Base-by-base conservation (phyloP, 2,888 invertebrate species). In the Nomada ruficornis region DNA sequence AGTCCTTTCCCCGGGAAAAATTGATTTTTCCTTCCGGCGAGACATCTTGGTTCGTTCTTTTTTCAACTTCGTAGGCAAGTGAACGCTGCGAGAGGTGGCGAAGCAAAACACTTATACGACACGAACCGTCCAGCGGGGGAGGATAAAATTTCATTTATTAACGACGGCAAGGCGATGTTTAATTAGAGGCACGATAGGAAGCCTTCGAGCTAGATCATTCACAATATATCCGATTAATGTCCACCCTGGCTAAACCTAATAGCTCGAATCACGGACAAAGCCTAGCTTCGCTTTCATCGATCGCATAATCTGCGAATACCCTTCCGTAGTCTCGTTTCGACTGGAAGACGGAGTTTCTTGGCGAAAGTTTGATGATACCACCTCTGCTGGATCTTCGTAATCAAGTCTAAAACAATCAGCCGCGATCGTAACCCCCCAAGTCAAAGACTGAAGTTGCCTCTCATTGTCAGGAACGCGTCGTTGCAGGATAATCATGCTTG, bases 361-460 rank as follows among this genome's bases (percentile, higher is more conserved):
- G 50, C 26, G 74, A 67, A 86, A 87, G 64, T 87, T 87, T 64
- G 77, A 80, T 77, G 82, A 84, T 55, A 82, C 64, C 42, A 82
- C 59, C 42, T 20, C 4, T n/a, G 9, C 20, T 50, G 42, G 64
- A 71, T 77, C 76, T 63, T 20, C n/a, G 73, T 20, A 64, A 77
- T 62, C 68, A 57, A 74, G 74, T 76, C 79, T 77, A 78, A 80
- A 85, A 83, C 83, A 50, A 71, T 77, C 57, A 54, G 68, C 82
- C 55, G 67, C 74, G 71, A 80, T 63, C 50, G 29, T 20, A 26
- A 26, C 42, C 62, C 62, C 44, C 42, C 29, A 36, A 83, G 77
- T 80, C 74, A 80, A 85, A 80, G 78, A 52, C 62, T 29, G 23
- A 60, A 76, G 44, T 76, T 80, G 52, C 71, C 55, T 76, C 26